phyloP scores from a whole-genome alignment of 2,113 vertebrate genomes.

The Hystrix brachyura region DNA sequence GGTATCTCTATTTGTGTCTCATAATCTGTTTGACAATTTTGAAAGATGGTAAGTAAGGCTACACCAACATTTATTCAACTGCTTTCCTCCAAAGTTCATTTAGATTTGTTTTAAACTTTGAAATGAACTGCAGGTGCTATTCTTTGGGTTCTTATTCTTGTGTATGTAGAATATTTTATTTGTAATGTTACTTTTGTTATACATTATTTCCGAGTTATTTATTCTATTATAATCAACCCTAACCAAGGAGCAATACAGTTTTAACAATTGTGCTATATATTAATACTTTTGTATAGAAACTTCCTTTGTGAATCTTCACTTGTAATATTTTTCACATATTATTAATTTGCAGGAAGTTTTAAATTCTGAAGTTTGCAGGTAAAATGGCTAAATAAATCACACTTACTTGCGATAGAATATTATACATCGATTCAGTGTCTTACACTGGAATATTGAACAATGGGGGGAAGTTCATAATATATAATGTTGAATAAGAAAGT shows the following conservation, averaged over 20 bases:
- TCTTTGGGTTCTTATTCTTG: not conserved
- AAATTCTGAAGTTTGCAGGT: slow-evolving; percentile 32
- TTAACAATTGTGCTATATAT: not conserved
- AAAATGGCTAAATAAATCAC: slow-evolving; percentile 35
- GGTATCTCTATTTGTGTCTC: not conserved
- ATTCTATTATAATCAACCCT: not conserved
- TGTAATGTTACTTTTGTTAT: not conserved
- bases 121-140: not conserved
- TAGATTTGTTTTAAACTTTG: not conserved
- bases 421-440: not conserved
- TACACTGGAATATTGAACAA: not conserved
- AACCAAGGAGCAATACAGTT: not conserved
- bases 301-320: not conserved
- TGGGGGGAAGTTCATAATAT: not conserved
- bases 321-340: not conserved
- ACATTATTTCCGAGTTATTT: not conserved
- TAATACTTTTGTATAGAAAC: slow-evolving; percentile 11
- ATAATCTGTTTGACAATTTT: not conserved
- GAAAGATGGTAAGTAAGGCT: not conserved
- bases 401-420: not conserved
- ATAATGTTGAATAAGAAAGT: not conserved
- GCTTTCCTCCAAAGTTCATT: not conserved
- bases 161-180: not conserved
- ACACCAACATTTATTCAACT: not conserved
- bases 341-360: not conserved